These are phyloP conservation scores for Lagria hirta DNA, from an alignment of 2,888 invertebrate genomes.

Conservation along the genomic window DNA sequence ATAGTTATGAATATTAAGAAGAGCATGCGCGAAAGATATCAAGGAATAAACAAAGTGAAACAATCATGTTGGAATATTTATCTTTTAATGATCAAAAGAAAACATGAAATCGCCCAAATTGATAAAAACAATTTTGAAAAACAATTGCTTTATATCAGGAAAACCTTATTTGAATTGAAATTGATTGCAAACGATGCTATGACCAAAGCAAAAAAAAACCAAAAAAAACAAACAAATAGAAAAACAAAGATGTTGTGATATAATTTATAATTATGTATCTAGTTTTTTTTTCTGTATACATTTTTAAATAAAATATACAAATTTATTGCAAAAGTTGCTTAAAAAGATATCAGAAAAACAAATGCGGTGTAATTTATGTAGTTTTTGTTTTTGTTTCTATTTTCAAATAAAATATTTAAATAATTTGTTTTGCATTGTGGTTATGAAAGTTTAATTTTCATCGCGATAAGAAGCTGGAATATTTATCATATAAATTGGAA, in stretches of 20 bases:
- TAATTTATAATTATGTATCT: background rate
- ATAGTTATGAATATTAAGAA: conserved; percentile 3
- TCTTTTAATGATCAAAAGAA: conserved; percentile 63
- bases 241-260: background rate
- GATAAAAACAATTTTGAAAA: conserved; percentile 60
- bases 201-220: background rate
- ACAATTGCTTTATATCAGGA: conserved; percentile 64
- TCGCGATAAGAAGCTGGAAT: no score
- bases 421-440: no score
- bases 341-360: background rate
- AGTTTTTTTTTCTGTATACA: background rate
- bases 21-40: background rate
- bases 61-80: conserved; percentile 59
- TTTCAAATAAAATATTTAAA: no score
- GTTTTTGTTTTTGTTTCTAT: no score
- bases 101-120: conserved; percentile 50
- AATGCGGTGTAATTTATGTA: background rate
- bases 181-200: conserved; percentile 12
- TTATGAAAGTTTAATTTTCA: no score
- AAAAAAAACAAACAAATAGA: background rate
- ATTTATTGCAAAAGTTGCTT: background rate
- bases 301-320: background rate
- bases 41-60: conserved; percentile 7
- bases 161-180: conserved; percentile 58
- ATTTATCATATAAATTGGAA: no score